phyloP scores from a whole-genome alignment of 2,888 invertebrate genomes.

The Zaprionus obscuricornis region DNA sequence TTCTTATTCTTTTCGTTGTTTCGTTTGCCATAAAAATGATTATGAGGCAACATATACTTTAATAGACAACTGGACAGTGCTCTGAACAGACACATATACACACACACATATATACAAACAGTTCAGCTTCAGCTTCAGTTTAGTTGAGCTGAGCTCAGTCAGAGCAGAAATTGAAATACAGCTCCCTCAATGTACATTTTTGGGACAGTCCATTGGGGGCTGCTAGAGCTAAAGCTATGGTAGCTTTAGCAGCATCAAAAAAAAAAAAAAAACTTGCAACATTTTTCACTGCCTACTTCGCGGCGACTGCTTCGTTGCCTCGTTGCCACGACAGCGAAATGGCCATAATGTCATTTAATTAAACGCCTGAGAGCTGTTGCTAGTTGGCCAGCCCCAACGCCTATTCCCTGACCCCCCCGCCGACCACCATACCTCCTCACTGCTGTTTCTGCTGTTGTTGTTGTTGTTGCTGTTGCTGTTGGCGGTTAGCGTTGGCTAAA shows the following conservation, averaged over 20 bases:
- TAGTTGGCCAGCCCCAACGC: slow-evolving; percentile 31
- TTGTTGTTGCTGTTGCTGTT: slow-evolving; percentile 37
- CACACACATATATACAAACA: too few species aligned
- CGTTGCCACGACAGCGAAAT: slow-evolving; percentile 44
- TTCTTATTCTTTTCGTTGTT: too few species aligned
- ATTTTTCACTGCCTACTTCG: slow-evolving; percentile 64
- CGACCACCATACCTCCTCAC: too few species aligned
- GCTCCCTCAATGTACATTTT: slow-evolving; percentile 66
- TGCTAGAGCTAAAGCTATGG: slow-evolving; percentile 20
- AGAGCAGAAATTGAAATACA: slow-evolving; percentile 70
- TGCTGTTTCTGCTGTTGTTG: slow-evolving; percentile 15
- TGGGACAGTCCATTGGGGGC: neutral
- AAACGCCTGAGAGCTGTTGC: slow-evolving; percentile 77
- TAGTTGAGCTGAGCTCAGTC: neutral
- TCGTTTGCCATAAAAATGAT: slow-evolving; percentile 39
- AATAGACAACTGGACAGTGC: too few species aligned
- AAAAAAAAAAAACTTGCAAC: slow-evolving; percentile 53
- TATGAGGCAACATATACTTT: slow-evolving; percentile 21
- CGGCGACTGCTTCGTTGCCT: slow-evolving; percentile 18
- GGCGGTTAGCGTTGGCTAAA: slow-evolving; percentile 67
- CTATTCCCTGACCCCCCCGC: too few species aligned
- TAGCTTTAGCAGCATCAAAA: slow-evolving; percentile 35
- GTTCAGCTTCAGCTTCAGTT: too few species aligned
- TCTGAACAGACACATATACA: too few species aligned
- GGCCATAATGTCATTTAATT: slow-evolving; percentile 79